Conservation (phyloP, 2,797 vertebrate species). For the Poecilia gillii region DNA sequence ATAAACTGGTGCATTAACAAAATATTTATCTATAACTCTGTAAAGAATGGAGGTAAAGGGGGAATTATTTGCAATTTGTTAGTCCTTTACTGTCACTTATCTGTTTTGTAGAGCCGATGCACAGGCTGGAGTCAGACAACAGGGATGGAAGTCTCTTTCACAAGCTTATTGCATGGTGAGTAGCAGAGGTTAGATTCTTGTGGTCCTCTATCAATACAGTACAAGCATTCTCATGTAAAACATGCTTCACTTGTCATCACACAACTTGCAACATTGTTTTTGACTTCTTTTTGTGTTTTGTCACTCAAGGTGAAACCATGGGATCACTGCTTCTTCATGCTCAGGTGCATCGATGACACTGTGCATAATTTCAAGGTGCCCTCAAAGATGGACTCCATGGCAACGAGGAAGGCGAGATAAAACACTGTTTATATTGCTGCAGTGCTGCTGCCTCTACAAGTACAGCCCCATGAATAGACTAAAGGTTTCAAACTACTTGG, state of each 20-base stretch:
- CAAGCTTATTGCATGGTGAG: conserved; percentile 89
- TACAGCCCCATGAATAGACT: not conserved
- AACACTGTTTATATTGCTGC: not conserved
- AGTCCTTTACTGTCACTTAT: not conserved
- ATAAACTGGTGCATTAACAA: not conserved
- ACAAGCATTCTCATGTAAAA: not conserved
- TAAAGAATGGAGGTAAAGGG: not conserved
- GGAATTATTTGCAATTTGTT: not conserved
- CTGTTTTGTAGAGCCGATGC: conserved; percentile 81
- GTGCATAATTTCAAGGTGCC: conserved; percentile 88
- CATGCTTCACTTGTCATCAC: conserved; percentile 3
- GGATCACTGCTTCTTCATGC: conserved; percentile 88
- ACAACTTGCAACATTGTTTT: conserved; percentile 4
- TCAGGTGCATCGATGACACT: conserved; percentile 89
- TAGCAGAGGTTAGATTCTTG: not conserved
- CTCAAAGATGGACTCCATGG: conserved; percentile 77
- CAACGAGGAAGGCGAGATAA: conserved; percentile 87
- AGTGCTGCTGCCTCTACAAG: not conserved
- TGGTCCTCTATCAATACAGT: not conserved
- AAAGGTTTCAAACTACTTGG: conserved; percentile 5
- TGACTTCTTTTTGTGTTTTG: conserved; percentile 6
- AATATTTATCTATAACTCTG: not conserved
- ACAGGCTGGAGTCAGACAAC: conserved; percentile 79
- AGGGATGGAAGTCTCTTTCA: conserved; percentile 88
- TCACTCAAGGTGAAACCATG: conserved; percentile 85